These are phyloP conservation scores for Holothuria scabra DNA, from an alignment of 53 echinoderm and acorn worm genomes.

Conservation along the genomic window DNA sequence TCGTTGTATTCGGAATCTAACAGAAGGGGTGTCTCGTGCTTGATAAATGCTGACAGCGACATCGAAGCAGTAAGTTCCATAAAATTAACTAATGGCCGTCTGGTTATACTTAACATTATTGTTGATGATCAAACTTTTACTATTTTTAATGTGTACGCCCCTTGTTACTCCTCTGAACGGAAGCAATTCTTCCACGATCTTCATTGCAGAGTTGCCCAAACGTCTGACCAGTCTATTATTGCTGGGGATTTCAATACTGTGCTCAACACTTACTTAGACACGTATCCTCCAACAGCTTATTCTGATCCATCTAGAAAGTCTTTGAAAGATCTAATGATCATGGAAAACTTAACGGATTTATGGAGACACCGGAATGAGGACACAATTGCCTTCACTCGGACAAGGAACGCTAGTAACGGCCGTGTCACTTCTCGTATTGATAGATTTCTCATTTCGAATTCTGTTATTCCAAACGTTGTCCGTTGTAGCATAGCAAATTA, in stretches of 20 bases:
- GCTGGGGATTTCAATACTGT: constrained; percentile 18
- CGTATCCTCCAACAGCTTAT: background rate
- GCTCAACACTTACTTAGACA: background rate
- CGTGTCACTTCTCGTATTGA: constrained; percentile 5
- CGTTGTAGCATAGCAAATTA: background rate
- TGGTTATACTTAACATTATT: too few relatives aligned
- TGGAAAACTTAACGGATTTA: background rate
- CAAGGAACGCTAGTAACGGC: background rate
- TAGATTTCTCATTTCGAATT: constrained; percentile 1
- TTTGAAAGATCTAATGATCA: background rate
- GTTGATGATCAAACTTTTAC: background rate
- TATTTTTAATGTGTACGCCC: constrained; percentile 18
- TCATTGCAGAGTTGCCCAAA: background rate
- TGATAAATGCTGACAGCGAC: background rate
- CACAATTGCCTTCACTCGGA: background rate
- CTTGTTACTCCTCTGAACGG: background rate
- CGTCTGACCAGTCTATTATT: background rate
- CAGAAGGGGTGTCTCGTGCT: background rate
- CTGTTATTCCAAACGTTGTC: background rate
- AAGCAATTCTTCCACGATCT: background rate
- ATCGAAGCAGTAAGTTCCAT: background rate
- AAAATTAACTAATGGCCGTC: background rate
- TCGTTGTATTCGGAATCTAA: background rate
- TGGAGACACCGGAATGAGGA: background rate
- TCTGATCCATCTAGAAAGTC: background rate